A percentile compares a stretch with the other conserved stretches of the same genome.
Conservation (phyloP, 2,113 vertebrate species). For the Monarcha castaneiventris region DNA sequence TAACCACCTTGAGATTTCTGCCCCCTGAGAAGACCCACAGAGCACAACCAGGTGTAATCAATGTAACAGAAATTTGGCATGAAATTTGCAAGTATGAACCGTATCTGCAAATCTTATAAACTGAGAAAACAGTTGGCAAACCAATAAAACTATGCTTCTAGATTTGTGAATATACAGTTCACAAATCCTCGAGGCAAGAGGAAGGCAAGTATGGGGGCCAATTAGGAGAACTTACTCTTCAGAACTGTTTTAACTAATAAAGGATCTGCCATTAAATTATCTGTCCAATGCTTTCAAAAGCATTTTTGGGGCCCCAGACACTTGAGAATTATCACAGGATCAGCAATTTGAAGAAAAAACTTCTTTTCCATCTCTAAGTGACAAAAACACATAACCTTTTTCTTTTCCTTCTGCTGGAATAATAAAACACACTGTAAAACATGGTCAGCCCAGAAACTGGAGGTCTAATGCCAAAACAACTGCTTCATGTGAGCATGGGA, state of each 20-base stretch:
- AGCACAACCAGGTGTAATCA: neutral
- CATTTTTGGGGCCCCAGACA: accelerated
- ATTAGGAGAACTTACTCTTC: neutral
- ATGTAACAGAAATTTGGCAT: neutral
- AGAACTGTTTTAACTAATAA: neutral
- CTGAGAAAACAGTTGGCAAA: neutral
- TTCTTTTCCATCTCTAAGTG: neutral
- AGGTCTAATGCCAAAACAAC: neutral
- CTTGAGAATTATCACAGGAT: neutral
- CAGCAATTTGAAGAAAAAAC: neutral
- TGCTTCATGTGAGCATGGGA: neutral
- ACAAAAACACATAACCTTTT: neutral
- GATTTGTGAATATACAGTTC: neutral
- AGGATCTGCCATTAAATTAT: neutral
- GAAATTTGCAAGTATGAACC: neutral
- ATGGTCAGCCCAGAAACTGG: neutral
- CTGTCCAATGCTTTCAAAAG: neutral
- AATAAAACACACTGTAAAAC: neutral
- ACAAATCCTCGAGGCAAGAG: neutral
- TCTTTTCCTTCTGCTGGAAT: neutral
- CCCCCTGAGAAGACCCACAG: neutral
- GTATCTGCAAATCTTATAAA: neutral
- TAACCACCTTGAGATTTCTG: neutral
- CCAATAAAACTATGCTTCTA: neutral
- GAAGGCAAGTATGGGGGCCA: neutral